Evolutionary conservation across 2,797 vertebrate species (phyloP), one percentile per base, ranked within the genome.

Genomic region (Australoheros facetus): DNA sequence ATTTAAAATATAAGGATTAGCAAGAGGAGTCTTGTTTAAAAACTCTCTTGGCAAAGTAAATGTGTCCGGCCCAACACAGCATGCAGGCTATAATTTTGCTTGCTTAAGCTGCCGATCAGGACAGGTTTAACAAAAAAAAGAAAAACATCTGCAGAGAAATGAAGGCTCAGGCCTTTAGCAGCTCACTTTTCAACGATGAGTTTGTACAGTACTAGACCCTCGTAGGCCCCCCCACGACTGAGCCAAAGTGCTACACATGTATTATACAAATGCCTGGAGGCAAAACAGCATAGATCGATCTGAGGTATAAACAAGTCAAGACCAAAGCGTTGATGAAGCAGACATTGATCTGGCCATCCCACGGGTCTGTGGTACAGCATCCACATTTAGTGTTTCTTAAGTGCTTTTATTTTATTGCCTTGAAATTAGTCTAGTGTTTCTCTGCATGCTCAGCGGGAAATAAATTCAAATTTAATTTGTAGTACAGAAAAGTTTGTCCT

Each of bases 261-360:
- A 79, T 91, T 84, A 92, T 82, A 82, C 83, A 85, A 73, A 88
- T 16, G 87, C 86, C 89, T 48, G 51, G 51, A 88, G 89, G 89
- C 83, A 71, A 79, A 91, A 77, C 85, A 62, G 77, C 71, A 69
- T 73, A 28, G 71, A 93, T 94, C 89, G 71, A 93, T 91, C 26
- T 1, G 13, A 86, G 75, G 85, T 93, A 89, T 92, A 93, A 94
- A 93, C 92, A 91, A 90, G 91, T 94, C 89, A 81, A 85, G 87
- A 89, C 84, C 87, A 82, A 90, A 89, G 90, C 62, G 56, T 91
- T 90, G 91, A 94, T 93, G 92, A 92, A 90, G 90, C 89, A 88
- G 91, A 91, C 88, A 93, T 92, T 88, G 91, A 94, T 93, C 87
- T 17, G 77, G 58, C 34, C 57, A 12, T 87, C 88, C 87, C 88